These are phyloP conservation scores for Sycophaga agraensis DNA, from an alignment of 1,140 invertebrate species.

Conservation along the genomic window DNA sequence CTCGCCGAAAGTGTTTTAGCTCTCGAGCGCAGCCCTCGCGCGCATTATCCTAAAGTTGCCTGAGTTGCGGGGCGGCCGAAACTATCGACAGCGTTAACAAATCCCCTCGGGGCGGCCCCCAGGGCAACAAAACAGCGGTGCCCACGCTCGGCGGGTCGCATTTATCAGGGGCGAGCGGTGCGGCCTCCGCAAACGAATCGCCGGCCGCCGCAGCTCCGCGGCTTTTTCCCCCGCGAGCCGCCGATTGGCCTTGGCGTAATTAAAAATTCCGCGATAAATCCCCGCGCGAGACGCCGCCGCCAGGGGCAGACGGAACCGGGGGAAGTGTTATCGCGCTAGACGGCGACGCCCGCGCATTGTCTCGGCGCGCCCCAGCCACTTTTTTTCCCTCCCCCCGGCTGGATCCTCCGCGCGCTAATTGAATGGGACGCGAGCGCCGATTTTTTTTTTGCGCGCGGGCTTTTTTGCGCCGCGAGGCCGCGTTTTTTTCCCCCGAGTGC, in stretches of 20 bases:
- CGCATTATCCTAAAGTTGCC: background rate
- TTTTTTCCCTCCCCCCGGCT: background rate
- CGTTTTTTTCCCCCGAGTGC: too few relatives aligned
- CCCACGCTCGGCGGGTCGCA: too few relatives aligned
- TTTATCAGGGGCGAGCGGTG: slow-evolving; percentile 11
- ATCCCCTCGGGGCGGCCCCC: background rate
- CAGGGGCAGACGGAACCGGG: background rate
- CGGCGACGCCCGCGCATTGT: too few relatives aligned
- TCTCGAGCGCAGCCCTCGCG: background rate
- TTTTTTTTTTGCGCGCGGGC: too few relatives aligned
- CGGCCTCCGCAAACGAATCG: background rate
- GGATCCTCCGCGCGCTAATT: slow-evolving; percentile 19
- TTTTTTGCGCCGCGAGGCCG: too few relatives aligned
- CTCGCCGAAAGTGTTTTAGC: too few relatives aligned
- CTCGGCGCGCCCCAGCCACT: background rate
- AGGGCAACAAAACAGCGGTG: too few relatives aligned
- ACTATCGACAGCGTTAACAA: background rate
- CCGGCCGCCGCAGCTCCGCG: background rate
- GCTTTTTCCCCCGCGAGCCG: too few relatives aligned
- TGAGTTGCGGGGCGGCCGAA: slow-evolving; percentile 1
- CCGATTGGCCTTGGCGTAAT: slow-evolving; percentile 1
- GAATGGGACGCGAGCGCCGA: slow-evolving; percentile 2
- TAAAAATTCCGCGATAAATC: slow-evolving; percentile 25
- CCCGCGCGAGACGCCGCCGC: background rate
- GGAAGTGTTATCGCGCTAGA: too few relatives aligned